Evolutionary conservation across 2,888 invertebrate species (phyloP).

Genomic region (Thymelicus lineola): DNA sequence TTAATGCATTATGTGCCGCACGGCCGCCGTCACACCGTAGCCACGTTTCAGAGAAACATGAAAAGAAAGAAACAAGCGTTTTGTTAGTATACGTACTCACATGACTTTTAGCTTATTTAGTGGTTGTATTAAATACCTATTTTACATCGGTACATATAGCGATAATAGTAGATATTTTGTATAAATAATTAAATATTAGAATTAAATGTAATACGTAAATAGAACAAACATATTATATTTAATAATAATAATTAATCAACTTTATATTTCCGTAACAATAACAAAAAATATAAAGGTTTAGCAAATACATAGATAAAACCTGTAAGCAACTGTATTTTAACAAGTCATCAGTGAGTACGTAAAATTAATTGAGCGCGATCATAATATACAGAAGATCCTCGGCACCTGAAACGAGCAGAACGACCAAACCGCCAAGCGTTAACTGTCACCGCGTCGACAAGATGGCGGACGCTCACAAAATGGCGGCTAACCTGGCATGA

Average conservation of each 20-base stretch:
- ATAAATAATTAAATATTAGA: neutral
- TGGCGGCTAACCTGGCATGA: conserved; percentile 92
- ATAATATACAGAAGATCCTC: conserved; percentile 55
- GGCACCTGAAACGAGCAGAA: conserved; percentile 46
- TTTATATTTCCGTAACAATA: neutral
- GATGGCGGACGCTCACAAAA: conserved; percentile 58
- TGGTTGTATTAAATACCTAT: too few species aligned
- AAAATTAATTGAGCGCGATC: conserved; percentile 38
- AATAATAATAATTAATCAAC: neutral
- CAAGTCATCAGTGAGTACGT: conserved; percentile 32
- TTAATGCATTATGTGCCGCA: conserved; percentile 61
- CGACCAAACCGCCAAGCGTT: conserved; percentile 75
- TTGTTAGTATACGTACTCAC: conserved; percentile 81
- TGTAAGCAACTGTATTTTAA: conserved; percentile 1
- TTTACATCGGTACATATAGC: too few species aligned
- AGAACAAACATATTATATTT: neutral
- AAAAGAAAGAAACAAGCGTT: conserved; percentile 83
- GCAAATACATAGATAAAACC: conserved; percentile 8
- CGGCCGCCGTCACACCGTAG: conserved; percentile 72
- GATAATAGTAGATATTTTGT: neutral
- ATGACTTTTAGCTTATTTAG: conserved; percentile 41
- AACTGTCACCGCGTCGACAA: conserved; percentile 55
- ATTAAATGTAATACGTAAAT: conserved; percentile 1
- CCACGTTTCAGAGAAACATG: conserved; percentile 85
- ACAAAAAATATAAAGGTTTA: neutral